A percentile compares a stretch with the other conserved stretches of the same genome.
These are phyloP conservation scores for Callyntrura guangdongensis DNA, from an alignment of 2,888 invertebrate species.

Conservation along the genomic window DNA sequence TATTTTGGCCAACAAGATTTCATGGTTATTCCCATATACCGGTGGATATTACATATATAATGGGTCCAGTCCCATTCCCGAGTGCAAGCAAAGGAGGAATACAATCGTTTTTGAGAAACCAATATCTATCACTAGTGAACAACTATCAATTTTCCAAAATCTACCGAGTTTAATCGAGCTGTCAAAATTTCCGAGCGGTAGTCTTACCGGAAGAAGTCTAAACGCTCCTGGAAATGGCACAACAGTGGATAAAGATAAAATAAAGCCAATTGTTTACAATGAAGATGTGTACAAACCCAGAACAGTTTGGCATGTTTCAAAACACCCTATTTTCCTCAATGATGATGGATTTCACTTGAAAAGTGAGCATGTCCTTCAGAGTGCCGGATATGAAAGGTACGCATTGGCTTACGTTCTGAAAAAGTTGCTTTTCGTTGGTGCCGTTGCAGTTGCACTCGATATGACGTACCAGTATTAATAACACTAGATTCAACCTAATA, in stretches of 20 bases:
- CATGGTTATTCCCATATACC: conserved; percentile 76
- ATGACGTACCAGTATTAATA: no score
- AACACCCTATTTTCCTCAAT: conserved; percentile 22
- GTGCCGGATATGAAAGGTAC: no score
- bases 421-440: no score
- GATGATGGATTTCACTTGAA: conserved; percentile 49
- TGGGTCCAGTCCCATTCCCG: conserved; percentile 79
- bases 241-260: no score
- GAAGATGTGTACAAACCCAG: not conserved
- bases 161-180: conserved; percentile 59
- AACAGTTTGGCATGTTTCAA: conserved; percentile 18
- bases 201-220: no score
- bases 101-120: conserved; percentile 78
- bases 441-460: no score
- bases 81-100: conserved; percentile 65
- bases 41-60: conserved; percentile 79
- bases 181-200: no score
- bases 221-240: no score
- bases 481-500: no score
- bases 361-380: not conserved
- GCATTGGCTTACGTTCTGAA: no score
- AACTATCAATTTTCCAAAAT: conserved; percentile 51
- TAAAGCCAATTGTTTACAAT: conserved; percentile 35
- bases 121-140: conserved; percentile 71
- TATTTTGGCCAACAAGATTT: conserved; percentile 50